Base-by-base conservation (phyloP, 2,888 invertebrate species). In the Coenonympha arcania region DNA sequence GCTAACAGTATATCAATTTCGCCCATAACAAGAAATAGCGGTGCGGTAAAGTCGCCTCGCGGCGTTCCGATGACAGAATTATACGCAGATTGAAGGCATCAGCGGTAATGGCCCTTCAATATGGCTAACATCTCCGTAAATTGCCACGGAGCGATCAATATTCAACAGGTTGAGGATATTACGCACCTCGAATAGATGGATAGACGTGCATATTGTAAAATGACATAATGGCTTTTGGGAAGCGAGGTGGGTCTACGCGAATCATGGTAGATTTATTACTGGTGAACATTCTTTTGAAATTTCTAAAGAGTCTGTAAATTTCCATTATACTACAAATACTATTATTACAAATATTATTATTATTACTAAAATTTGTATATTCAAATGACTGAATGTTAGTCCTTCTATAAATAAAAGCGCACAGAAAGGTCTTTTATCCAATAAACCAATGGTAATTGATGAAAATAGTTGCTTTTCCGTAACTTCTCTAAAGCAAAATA, bases 71-170 rank as follows among this genome's bases (percentile, higher is more conserved):
- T 51, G 49, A 54, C 51, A 33, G 50, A 33, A 50, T 34, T 55
- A 40, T 19, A 47, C 36, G 43, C 30, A 43, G 49, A 54, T 50
- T 45, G 46, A 41, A 31, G 36, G 15, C 43, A 34, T 45, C 24
- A 36, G 33, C 11, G 18, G 33, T 54, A 57, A 59, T 54, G 37
- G 48, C 43, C 15, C 50, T 31, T 49, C 51, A 54, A 54, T 57
- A 53, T 53, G 45, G 50, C 45, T 54, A 49, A 53, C 49, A 52
- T 58, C 53, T 28, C 33, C 46, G 46, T 37, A 55, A 60, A 59
- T 59, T 53, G 44, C 53, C 41, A 48, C 33, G 20, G 47, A 50
- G 26, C 51, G 42, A 54, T 57, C 53, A 43, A 45, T 50, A 45
- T 47, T 53, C 43, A 57, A 60, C 56, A 51, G 48, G 56, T 58